Base-by-base conservation (phyloP, 1,140 invertebrate species). In the Lerema accius region DNA sequence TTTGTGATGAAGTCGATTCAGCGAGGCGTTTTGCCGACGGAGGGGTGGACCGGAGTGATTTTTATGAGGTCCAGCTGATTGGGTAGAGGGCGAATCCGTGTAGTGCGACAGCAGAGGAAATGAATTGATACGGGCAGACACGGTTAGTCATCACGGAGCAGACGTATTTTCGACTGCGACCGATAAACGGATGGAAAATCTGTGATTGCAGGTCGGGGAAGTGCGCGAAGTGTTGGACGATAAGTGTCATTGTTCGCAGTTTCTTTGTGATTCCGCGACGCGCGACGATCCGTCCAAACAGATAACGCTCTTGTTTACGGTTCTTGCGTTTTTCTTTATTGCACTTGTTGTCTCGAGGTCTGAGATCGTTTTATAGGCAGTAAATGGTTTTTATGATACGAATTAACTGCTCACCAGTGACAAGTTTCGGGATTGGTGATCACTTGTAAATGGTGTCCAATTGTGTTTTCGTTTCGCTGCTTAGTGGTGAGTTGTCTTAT, bases 251-350 rank as follows among this genome's bases (percentile, higher is more conserved):
- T 78, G 72, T 79, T 76, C 72, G 63, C 69, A 73, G 80, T 83
- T 84, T 81, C 87, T 90, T 90, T 90, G 85, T 90, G 87, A 86
- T 84, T 82, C 72, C 63, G 67, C 76, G 75, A 72, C 74, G 82
- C 63, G 67, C 76, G 75, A 72, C 74, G 82, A 80, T 82, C 81
- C 65, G 71, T 61, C 56, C 53, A 62, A 55, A 66, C 49, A 85
- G 84, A 89, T 89, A 89, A 89, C 78, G 73, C 45, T 65, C 65
- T 83, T 82, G 79, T 87, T 84, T 85, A 84, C 79, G 71, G 76
- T 78, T 73, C 49, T 64, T 59, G 66, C 70, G 65, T 69, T 68
- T 67, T 67, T 64, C 66, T 74, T 75, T 73, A 73, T 70, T 71
- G 62, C 71, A 73, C 61, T 78, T 72, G 71, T 77, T 71, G 49